Evolutionary conservation across 1,140 invertebrate species (phyloP).

Genomic region (Bombus picipes): DNA sequence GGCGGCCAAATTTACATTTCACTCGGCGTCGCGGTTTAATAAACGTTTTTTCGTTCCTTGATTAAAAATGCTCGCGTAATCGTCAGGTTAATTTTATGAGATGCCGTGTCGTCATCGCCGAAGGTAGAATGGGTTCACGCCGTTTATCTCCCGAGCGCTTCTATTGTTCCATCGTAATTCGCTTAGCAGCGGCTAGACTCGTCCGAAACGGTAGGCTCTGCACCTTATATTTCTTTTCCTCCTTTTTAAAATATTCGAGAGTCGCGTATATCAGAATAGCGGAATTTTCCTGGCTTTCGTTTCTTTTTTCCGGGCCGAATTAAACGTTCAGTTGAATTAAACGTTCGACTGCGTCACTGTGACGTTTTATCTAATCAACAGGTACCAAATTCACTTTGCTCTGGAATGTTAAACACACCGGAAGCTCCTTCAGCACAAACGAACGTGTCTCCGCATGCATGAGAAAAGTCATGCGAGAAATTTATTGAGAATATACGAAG

Average conservation of each 20-base stretch:
- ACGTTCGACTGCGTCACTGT: conserved; percentile 26
- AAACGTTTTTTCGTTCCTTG: not conserved
- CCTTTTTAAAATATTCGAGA: conserved; percentile 10
- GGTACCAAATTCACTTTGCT: conserved; percentile 53
- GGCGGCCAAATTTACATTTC: conserved; percentile 16
- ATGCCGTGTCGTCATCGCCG: not conserved
- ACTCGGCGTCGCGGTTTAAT: not conserved
- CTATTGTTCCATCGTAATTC: conserved; percentile 29
- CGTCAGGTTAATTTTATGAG: not conserved
- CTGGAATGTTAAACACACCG: conserved; percentile 27
- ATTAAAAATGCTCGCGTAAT: conserved; percentile 33
- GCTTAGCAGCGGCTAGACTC: conserved; percentile 9
- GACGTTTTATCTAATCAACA: conserved; percentile 59
- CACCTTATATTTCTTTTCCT: not conserved
- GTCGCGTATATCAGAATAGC: not conserved
- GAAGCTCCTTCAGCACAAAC: not conserved
- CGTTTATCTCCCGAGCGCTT: not conserved
- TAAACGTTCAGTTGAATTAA: conserved; percentile 41
- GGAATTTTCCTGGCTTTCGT: not conserved
- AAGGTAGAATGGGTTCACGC: not conserved
- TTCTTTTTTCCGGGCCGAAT: conserved; percentile 3
- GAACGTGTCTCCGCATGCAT: not conserved
- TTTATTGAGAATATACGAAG: no score
- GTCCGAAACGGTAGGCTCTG: not conserved
- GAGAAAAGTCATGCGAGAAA: not conserved